Conservation (phyloP, 2,113 vertebrate genomes). For the Toxotes jaculatrix region DNA sequence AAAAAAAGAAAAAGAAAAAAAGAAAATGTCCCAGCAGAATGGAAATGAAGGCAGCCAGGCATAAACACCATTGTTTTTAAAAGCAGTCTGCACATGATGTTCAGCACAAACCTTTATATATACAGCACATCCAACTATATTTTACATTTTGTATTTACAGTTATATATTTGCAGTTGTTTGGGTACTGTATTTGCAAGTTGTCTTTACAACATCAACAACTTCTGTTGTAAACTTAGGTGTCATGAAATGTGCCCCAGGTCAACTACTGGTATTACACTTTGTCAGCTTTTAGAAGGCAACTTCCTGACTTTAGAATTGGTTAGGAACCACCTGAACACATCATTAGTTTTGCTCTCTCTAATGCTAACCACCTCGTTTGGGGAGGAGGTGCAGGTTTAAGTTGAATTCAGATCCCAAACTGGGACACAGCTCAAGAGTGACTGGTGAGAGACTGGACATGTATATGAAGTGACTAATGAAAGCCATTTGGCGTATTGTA, state of each 20-base stretch:
- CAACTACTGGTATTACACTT: neutral
- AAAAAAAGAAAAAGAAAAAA: neutral
- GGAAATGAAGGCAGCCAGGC: slow-evolving; percentile 33
- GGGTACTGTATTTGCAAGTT: slow-evolving; percentile 4
- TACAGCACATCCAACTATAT: neutral
- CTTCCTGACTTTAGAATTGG: neutral
- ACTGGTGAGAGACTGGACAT: neutral
- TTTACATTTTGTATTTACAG: neutral
- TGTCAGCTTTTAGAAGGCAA: neutral
- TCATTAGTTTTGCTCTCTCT: neutral
- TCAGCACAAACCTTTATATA: neutral
- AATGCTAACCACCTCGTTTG: neutral
- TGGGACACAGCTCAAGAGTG: neutral
- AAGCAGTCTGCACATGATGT: slow-evolving; percentile 16
- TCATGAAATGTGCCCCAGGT: no score
- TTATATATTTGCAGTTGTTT: neutral
- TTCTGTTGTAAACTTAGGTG: no score
- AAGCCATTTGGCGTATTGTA: neutral
- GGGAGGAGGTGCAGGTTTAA: neutral
- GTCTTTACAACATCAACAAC: neutral
- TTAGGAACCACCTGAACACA: neutral
- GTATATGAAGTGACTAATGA: neutral
- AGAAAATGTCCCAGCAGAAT: slow-evolving; percentile 2
- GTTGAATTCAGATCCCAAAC: neutral
- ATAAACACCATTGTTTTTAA: slow-evolving; percentile 25